Evolutionary conservation across 2,797 vertebrate species (phyloP).

Genomic region (Cephalopachus bancanus): DNA sequence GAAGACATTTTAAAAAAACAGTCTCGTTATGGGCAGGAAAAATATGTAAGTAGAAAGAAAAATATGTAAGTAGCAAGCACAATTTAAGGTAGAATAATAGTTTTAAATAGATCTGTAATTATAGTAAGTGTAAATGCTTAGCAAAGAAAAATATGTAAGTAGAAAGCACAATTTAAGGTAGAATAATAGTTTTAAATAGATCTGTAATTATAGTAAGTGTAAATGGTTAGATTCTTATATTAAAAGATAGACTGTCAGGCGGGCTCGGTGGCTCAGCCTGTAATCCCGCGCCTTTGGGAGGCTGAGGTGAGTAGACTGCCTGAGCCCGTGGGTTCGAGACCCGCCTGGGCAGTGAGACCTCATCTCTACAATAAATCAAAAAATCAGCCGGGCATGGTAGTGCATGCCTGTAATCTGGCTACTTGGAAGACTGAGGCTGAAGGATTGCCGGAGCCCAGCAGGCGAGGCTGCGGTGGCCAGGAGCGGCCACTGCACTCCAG

Average conservation of each 20-base stretch:
- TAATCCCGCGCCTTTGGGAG: too few species aligned
- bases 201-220: not conserved
- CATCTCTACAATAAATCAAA: too few species aligned
- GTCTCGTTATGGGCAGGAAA: not conserved
- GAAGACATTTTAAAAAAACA: not conserved
- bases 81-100: not conserved
- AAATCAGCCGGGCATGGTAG: too few species aligned
- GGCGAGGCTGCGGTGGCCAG: too few species aligned
- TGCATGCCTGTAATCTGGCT: too few species aligned
- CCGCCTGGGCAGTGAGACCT: too few species aligned
- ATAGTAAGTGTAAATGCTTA: not conserved
- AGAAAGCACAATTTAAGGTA: conserved; percentile 21
- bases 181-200: not conserved
- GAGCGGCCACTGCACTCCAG: too few species aligned
- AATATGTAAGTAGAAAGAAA: not conserved
- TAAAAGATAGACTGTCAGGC: not conserved
- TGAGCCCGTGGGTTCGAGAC: too few species aligned
- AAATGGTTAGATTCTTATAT: not conserved
- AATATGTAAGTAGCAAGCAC: conserved; percentile 23
- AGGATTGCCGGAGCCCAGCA: too few species aligned
- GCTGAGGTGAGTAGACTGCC: too few species aligned
- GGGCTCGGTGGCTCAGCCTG: too few species aligned
- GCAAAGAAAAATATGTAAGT: not conserved
- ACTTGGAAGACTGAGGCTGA: too few species aligned
- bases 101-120: not conserved